Conservation (phyloP, 2,888 invertebrate genomes). For the Eledona agricola region DNA sequence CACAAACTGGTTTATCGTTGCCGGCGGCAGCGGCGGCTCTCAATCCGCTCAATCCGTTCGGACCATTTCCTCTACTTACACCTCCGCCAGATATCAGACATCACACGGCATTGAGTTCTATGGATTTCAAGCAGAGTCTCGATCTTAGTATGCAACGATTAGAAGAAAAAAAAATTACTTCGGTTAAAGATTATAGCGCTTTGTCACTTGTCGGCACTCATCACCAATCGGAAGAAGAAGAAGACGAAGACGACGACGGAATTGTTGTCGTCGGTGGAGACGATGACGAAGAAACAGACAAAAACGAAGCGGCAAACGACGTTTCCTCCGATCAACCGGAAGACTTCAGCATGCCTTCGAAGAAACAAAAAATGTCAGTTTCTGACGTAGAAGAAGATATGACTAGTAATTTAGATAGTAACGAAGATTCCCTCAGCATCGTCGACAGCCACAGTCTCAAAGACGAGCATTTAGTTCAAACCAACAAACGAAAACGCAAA, state of each 20-base stretch:
- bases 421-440: slow-evolving; percentile 70
- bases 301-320: slow-evolving; percentile 59
- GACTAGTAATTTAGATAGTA: slow-evolving; percentile 71
- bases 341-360: slow-evolving; percentile 74
- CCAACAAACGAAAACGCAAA: slow-evolving; percentile 86
- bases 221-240: slow-evolving; percentile 64
- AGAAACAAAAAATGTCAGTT: slow-evolving; percentile 67
- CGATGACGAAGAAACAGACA: slow-evolving; percentile 62
- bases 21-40: slow-evolving; percentile 71
- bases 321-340: slow-evolving; percentile 68
- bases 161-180: slow-evolving; percentile 60
- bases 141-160: slow-evolving; percentile 67
- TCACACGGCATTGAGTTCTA: slow-evolving; percentile 66
- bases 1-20: slow-evolving; percentile 72
- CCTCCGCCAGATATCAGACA: slow-evolving; percentile 74
- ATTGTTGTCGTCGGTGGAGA: slow-evolving; percentile 82
- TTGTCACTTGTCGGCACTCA: slow-evolving; percentile 50
- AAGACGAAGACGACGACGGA: slow-evolving; percentile 78
- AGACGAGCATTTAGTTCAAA: slow-evolving; percentile 68
- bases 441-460: slow-evolving; percentile 66
- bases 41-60: slow-evolving; percentile 78
- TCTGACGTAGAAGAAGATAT: slow-evolving; percentile 67
- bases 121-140: slow-evolving; percentile 73
- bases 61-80: slow-evolving; percentile 80
- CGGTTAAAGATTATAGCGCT: slow-evolving; percentile 52